Percentiles rank a stretch among this genome's conserved stretches.
These are phyloP conservation scores for Trichogramma pretiosum DNA, from an alignment of 1,140 invertebrate species.

Conservation along the genomic window DNA sequence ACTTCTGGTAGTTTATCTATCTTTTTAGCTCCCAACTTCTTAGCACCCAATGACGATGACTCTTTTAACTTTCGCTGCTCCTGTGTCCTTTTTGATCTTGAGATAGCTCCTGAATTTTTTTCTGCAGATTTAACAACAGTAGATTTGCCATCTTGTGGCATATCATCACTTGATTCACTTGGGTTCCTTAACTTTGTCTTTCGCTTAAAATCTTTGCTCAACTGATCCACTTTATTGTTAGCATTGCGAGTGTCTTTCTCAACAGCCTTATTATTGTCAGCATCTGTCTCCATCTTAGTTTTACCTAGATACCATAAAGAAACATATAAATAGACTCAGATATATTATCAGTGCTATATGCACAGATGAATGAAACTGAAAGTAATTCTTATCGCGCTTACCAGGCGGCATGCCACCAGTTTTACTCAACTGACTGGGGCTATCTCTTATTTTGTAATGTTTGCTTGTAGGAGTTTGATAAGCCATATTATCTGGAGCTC, in stretches of 20 bases:
- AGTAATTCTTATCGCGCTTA: background rate
- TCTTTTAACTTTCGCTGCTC: constrained; percentile 12
- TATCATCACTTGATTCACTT: background rate
- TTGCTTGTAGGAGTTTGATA: background rate
- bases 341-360: background rate
- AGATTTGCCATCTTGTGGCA: background rate
- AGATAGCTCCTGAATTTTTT: background rate
- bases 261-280: background rate
- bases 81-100: background rate
- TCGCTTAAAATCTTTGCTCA: background rate
- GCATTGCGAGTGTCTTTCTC: background rate
- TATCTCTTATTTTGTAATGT: background rate
- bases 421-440: background rate
- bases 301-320: constrained; percentile 2
- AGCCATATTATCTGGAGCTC: constrained; percentile 18
- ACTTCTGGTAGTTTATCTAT: constrained; percentile 17
- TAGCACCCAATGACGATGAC: constrained; percentile 19
- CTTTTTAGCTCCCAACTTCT: constrained; percentile 26
- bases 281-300: background rate
- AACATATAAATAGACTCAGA: background rate
- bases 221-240: background rate
- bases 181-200: background rate
- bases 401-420: background rate
- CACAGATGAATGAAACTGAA: background rate
- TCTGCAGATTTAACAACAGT: background rate